Evolutionary conservation across 2,888 invertebrate species (phyloP).

Genomic region (Synanthedon vespiformis): DNA sequence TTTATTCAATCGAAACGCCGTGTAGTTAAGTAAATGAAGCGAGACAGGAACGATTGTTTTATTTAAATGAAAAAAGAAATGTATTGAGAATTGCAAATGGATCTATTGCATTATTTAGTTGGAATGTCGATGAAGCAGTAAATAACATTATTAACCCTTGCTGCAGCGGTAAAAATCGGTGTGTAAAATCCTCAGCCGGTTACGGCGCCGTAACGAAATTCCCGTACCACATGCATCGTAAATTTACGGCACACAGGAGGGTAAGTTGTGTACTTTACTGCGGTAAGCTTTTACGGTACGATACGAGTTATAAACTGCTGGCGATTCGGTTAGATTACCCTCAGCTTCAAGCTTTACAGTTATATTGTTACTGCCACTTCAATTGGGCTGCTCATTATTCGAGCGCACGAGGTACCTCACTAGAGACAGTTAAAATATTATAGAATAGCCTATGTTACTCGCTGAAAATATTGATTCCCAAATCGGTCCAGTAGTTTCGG

Average conservation of each 20-base stretch:
- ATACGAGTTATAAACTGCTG: background rate
- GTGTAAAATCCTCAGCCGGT: constrained; percentile 40
- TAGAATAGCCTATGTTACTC: no score
- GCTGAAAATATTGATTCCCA: no score
- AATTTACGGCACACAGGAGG: constrained; percentile 56
- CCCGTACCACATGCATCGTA: constrained; percentile 58
- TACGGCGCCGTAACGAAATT: constrained; percentile 48
- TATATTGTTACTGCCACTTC: background rate
- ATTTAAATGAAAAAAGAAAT: no score
- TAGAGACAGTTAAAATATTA: no score
- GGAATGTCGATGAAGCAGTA: background rate
- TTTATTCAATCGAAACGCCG: no score
- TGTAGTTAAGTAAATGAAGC: no score
- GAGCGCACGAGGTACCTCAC: no score
- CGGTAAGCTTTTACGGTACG: constrained; percentile 42
- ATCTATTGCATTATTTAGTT: no score
- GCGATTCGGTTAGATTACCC: background rate
- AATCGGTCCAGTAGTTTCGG: no score
- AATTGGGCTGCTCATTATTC: no score
- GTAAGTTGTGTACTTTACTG: constrained; percentile 64
- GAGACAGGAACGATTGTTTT: no score
- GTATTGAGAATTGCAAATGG: no score
- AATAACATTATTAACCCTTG: background rate
- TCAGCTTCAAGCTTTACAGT: background rate
- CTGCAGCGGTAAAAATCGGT: constrained; percentile 34